Evolutionary conservation across 2,797 vertebrate genomes (phyloP).

Genomic region (Typhlichthys subterraneus): DNA sequence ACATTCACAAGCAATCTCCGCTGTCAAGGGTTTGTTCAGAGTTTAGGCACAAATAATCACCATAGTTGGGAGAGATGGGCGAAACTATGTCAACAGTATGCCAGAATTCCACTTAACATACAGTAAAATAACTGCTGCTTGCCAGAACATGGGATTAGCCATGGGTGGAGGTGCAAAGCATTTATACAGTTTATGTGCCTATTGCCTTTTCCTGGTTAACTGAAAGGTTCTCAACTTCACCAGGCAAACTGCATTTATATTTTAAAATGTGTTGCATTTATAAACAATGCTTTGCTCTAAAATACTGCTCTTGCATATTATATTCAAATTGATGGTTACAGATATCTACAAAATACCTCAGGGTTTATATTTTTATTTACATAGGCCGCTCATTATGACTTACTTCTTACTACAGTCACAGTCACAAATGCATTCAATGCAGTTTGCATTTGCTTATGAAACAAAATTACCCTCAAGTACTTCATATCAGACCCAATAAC

Average conservation of each 20-base stretch:
- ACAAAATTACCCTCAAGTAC: conserved; percentile 57
- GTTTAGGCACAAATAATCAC: no score
- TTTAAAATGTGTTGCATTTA: conserved; percentile 5
- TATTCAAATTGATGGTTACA: conserved; percentile 26
- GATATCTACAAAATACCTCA: not conserved
- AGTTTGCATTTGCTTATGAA: conserved; percentile 52
- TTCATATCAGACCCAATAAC: conserved; percentile 46
- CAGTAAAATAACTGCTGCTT: no score
- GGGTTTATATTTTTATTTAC: conserved; percentile 40
- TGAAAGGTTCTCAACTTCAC: conserved; percentile 17
- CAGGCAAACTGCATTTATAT: not conserved
- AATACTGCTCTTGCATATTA: conserved; percentile 20
- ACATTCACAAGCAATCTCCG: no score
- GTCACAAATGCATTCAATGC: conserved; percentile 46
- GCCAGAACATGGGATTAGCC: no score
- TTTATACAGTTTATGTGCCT: no score
- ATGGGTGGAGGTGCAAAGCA: no score
- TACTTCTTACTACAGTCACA: conserved; percentile 36
- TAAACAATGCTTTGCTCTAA: conserved; percentile 17
- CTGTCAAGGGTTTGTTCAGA: no score
- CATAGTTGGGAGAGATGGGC: no score
- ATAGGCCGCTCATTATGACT: conserved; percentile 31
- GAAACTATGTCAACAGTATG: no score
- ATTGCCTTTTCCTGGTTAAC: conserved; percentile 2
- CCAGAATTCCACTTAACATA: no score